These are phyloP conservation scores for Spatulosminthurus flaviceps DNA, from an alignment of 2,888 invertebrate genomes.

Conservation along the genomic window DNA sequence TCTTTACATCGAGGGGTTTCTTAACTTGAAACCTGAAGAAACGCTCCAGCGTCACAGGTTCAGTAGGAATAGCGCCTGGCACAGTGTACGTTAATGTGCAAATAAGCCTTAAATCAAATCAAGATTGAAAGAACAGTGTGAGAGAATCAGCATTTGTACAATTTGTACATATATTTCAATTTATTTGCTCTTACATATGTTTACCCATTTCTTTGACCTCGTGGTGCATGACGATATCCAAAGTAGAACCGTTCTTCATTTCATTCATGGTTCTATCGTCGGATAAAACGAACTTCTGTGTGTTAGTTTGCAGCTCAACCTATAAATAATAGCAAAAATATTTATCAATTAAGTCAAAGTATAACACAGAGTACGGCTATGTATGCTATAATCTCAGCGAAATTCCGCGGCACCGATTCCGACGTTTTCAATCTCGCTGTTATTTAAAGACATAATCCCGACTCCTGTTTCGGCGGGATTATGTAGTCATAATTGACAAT, in stretches of 20 bases:
- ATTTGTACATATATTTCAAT: background rate
- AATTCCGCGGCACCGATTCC: too few relatives aligned
- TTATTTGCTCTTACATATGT: conserved; percentile 78
- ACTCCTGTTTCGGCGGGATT: too few relatives aligned
- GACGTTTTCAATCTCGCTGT: too few relatives aligned
- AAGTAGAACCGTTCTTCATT: conserved; percentile 80
- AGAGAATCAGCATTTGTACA: background rate
- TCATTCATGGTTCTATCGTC: conserved; percentile 72
- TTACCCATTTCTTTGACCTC: conserved; percentile 99
- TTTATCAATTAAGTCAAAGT: too few relatives aligned
- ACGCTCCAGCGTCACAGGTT: conserved; percentile 88
- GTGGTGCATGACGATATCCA: conserved; percentile 96
- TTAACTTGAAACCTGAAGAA: conserved; percentile 98
- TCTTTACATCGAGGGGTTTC: conserved; percentile 97
- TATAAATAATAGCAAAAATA: conserved; percentile 67
- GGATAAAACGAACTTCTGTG: conserved; percentile 84
- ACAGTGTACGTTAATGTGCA: conserved; percentile 91
- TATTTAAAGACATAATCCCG: too few relatives aligned
- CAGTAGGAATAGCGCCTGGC: conserved; percentile 64
- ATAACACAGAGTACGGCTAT: too few relatives aligned
- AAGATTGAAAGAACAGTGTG: background rate
- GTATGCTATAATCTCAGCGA: too few relatives aligned
- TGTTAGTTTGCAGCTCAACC: conserved; percentile 92
- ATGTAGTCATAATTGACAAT: too few relatives aligned
- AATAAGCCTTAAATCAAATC: conserved; percentile 79